Percentiles rank a stretch among this genome's conserved stretches.
Conservation (phyloP, 1,140 invertebrate species). For the Thaumetopoea pityocampa region DNA sequence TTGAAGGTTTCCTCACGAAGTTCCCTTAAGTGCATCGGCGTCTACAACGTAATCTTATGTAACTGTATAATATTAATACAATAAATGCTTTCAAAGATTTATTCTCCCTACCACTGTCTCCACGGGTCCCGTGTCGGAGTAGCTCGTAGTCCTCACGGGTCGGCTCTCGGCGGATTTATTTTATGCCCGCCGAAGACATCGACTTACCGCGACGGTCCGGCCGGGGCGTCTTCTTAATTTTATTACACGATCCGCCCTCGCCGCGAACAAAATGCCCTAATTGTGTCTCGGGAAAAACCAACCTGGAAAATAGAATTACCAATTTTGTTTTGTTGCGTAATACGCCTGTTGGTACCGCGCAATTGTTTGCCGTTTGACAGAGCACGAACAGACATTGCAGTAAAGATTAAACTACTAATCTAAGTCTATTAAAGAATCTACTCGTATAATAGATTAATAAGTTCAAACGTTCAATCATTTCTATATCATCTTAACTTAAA, state of each 20-base stretch:
- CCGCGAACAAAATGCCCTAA: constrained; percentile 59
- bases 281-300: constrained; percentile 59
- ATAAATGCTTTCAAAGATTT: no score
- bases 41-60: no score
- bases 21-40: no score
- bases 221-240: constrained; percentile 68
- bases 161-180: constrained; percentile 63
- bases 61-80: constrained; percentile 6
- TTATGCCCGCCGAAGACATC: constrained; percentile 63
- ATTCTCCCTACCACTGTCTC: constrained; percentile 18
- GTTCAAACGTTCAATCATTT: no score
- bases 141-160: constrained; percentile 29
- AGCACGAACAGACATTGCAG: no score
- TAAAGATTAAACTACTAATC: no score
- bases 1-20: no score
- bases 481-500: no score
- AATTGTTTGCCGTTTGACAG: no score
- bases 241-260: constrained; percentile 61
- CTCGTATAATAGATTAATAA: no score
- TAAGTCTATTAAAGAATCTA: no score
- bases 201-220: constrained; percentile 54
- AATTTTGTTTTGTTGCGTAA: constrained; percentile 28
- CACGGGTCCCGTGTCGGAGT: constrained; percentile 8
- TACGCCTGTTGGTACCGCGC: no score
- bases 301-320: constrained; percentile 34